These are phyloP conservation scores for Zootermopsis nevadensis DNA, from an alignment of 2,888 invertebrate species.

Conservation along the genomic window DNA sequence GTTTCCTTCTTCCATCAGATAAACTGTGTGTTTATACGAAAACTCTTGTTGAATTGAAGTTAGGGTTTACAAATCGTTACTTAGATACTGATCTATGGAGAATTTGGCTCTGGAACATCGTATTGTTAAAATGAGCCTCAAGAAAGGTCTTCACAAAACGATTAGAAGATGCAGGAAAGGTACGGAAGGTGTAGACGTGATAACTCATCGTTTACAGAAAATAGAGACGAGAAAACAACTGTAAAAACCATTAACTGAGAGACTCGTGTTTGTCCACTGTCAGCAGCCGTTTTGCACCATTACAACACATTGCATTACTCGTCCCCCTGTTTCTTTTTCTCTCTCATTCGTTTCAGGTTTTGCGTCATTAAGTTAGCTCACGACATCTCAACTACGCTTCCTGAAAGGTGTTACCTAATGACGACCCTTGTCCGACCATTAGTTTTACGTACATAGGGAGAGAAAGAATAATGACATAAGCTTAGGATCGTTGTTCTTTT, in stretches of 20 bases:
- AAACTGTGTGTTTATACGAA: no score
- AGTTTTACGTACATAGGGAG: not conserved
- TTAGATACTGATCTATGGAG: no score
- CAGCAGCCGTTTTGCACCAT: not conserved
- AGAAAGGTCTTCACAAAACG: conserved; percentile 23
- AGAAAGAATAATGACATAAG: conserved; percentile 9
- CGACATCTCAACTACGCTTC: not conserved
- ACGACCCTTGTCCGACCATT: conserved; percentile 31
- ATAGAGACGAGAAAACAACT: conserved; percentile 29
- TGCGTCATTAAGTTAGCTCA: conserved; percentile 13
- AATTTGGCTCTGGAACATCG: no score
- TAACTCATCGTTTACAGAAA: conserved; percentile 8
- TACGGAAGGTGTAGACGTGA: conserved; percentile 18
- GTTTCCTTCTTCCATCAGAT: no score
- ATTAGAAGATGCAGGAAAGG: conserved; percentile 25
- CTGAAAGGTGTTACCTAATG: conserved; percentile 29
- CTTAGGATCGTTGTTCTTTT: not conserved
- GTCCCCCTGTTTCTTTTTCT: not conserved
- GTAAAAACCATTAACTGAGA: conserved; percentile 35
- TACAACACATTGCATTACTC: not conserved
- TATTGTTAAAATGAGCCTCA: not conserved
- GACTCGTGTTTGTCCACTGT: conserved; percentile 18
- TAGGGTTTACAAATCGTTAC: no score
- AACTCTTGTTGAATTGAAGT: no score
- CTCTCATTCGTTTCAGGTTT: not conserved